Evolutionary conservation across 2,888 invertebrate species (phyloP).

Genomic region (Philereme vetulata): DNA sequence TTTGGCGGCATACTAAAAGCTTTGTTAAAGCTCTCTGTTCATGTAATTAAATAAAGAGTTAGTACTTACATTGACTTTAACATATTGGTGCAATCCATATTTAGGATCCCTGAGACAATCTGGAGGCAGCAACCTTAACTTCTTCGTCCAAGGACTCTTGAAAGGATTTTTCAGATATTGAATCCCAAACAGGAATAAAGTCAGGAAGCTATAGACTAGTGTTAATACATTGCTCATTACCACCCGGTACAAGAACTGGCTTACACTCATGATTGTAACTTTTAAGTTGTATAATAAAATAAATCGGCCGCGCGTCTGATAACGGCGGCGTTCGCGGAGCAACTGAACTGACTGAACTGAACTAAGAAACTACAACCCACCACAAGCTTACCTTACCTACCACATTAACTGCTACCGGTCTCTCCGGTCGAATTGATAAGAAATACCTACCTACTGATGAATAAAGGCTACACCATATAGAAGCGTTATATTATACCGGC

Average conservation of each 20-base stretch:
- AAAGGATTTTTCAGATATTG: slow-evolving; percentile 63
- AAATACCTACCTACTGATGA: too few relatives aligned
- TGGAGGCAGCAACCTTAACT: slow-evolving; percentile 75
- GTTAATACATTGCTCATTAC: slow-evolving; percentile 54
- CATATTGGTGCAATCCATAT: slow-evolving; percentile 80
- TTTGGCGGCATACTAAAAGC: not conserved
- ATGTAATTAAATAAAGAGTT: slow-evolving; percentile 2
- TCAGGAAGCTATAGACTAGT: slow-evolving; percentile 48
- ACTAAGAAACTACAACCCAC: too few relatives aligned
- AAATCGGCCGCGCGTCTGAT: slow-evolving; percentile 4
- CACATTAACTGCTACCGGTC: too few relatives aligned
- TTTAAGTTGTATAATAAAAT: slow-evolving; percentile 21
- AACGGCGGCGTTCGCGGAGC: not conserved
- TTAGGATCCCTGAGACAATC: slow-evolving; percentile 72
- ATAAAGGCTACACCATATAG: too few relatives aligned
- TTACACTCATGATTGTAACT: slow-evolving; percentile 45
- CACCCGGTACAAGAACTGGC: slow-evolving; percentile 47
- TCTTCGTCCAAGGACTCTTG: slow-evolving; percentile 57
- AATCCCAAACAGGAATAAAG: slow-evolving; percentile 51
- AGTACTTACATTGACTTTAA: slow-evolving; percentile 80
- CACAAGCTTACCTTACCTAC: too few relatives aligned
- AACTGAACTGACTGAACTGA: slow-evolving; percentile 22
- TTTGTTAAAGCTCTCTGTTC: not conserved
- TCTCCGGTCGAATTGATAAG: too few relatives aligned
- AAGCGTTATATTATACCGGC: too few relatives aligned